phyloP scores from a whole-genome alignment of 2,113 vertebrate genomes.

The Cranoglanis bouderius region DNA sequence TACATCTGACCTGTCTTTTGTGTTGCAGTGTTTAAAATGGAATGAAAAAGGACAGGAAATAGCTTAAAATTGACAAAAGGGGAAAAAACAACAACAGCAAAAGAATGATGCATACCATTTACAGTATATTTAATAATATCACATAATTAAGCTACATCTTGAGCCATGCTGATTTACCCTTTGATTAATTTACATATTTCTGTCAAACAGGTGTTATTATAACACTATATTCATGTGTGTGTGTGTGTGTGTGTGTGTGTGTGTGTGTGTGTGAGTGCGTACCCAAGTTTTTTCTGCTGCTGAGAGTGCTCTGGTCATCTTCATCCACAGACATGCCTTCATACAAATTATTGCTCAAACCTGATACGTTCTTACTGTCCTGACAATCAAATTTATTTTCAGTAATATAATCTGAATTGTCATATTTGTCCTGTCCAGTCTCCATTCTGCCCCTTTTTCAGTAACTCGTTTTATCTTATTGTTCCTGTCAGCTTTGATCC shows the following conservation, averaged over 20 bases:
- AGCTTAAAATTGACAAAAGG: background rate
- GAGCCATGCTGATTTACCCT: background rate
- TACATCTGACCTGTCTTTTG: background rate
- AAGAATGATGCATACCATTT: background rate
- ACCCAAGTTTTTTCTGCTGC: no score
- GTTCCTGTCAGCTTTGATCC: background rate
- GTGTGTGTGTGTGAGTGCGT: no score
- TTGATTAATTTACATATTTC: background rate
- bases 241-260: background rate
- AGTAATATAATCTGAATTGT: background rate
- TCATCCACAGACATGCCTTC: background rate
- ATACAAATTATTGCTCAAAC: background rate
- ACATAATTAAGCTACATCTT: background rate
- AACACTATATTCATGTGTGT: background rate
- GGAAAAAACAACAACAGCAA: background rate
- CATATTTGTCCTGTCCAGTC: background rate
- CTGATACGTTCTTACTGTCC: background rate
- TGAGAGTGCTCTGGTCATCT: background rate
- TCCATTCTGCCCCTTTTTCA: background rate
- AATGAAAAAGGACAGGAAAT: background rate
- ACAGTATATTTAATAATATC: background rate
- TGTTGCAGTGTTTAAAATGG: background rate
- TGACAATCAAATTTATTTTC: background rate
- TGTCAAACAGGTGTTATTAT: background rate
- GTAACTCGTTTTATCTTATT: background rate